phyloP scores from a whole-genome alignment of 2,113 vertebrate genomes.

The Heterotilapia buettikoferi region DNA sequence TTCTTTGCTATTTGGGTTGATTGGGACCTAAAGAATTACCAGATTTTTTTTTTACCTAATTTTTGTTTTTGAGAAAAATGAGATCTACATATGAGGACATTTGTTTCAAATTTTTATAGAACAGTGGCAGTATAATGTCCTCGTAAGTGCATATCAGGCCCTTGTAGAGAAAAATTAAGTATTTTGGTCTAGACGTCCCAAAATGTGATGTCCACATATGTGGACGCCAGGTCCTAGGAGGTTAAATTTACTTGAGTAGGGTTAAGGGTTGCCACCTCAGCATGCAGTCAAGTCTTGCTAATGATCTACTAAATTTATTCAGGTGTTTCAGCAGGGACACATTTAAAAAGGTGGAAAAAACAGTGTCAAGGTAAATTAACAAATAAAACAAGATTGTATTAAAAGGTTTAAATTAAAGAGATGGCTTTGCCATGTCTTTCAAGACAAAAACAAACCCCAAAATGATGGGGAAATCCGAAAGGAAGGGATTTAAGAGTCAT shows the following conservation, averaged over 20 bases:
- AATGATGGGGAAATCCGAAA: not conserved
- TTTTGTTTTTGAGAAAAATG: too few species aligned
- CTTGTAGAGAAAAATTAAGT: too few species aligned
- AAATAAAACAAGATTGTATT: not conserved
- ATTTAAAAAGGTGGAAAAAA: not conserved
- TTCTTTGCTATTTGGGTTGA: too few species aligned
- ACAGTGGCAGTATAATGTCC: too few species aligned
- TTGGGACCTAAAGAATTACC: too few species aligned
- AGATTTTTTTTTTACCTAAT: too few species aligned
- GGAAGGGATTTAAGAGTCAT: not conserved
- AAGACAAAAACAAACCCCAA: not conserved
- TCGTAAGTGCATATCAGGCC: too few species aligned
- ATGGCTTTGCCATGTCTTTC: not conserved
- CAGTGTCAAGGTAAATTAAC: rapidly evolving
- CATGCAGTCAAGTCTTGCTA: not conserved
- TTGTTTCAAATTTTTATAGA: too few species aligned
- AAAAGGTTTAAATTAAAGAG: not conserved
- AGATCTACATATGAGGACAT: too few species aligned
- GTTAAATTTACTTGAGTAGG: not conserved
- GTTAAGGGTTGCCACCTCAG: not conserved
- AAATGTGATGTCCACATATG: not conserved
- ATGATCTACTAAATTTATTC: not conserved
- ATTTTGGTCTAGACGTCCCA: too few species aligned
- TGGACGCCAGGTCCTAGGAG: not conserved
- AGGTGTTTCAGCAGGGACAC: not conserved